Percentiles rank a stretch among this genome's conserved stretches.
Evolutionary conservation across 2,113 vertebrate species (phyloP).

Genomic region (Syrrhaptes paradoxus): DNA sequence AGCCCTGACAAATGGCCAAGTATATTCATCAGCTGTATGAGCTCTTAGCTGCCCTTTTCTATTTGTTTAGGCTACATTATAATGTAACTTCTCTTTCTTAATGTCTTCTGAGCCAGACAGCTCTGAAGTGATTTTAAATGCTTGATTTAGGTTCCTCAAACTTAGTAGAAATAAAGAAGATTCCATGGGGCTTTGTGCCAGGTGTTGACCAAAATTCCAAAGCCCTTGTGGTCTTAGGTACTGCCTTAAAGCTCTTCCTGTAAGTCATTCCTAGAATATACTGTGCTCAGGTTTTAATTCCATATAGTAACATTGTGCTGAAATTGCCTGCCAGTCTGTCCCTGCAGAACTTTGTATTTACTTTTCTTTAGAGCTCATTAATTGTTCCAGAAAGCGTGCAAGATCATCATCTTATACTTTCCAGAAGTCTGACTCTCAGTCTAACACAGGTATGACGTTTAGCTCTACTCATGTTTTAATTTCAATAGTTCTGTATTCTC

Average conservation of each 20-base stretch:
- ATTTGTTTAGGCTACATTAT: not conserved
- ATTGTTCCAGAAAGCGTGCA: slow-evolving; percentile 72
- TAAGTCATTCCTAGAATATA: not conserved
- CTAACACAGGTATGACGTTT: slow-evolving; percentile 41
- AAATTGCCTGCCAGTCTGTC: not conserved
- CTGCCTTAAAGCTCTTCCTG: not conserved
- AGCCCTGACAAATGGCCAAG: not conserved
- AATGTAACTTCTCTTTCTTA: not conserved
- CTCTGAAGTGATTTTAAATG: not conserved
- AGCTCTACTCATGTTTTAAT: not conserved
- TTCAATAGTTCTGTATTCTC: not conserved
- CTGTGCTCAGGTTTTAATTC: not conserved
- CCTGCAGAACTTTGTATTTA: not conserved
- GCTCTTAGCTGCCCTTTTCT: not conserved
- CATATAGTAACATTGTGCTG: not conserved
- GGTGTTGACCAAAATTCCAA: not conserved
- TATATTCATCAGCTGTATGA: not conserved
- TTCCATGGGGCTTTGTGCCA: not conserved
- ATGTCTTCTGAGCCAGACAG: too few relatives aligned
- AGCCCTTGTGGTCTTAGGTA: not conserved
- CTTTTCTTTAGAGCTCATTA: slow-evolving; percentile 63
- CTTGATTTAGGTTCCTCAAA: not conserved
- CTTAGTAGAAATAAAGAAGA: not conserved
- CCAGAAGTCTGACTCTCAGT: slow-evolving; percentile 26
- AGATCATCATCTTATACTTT: slow-evolving; percentile 76